Conservation (phyloP, 2,113 vertebrate species). For the Oceanites oceanicus region DNA sequence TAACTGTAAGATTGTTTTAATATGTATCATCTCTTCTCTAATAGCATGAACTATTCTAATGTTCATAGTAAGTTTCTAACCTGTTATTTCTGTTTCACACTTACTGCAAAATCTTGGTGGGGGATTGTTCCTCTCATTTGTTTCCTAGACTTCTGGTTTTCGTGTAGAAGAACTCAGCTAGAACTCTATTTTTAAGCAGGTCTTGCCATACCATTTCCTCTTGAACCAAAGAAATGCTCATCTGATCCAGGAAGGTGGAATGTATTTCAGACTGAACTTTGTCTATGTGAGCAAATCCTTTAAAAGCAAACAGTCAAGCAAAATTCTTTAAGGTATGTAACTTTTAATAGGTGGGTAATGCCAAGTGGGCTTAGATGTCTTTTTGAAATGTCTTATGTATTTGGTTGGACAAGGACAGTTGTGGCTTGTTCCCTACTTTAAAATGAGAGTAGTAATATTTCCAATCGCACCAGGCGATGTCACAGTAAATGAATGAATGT, state of each 20-base stretch:
- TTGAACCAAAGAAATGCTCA: background rate
- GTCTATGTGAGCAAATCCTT: background rate
- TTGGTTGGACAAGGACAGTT: background rate
- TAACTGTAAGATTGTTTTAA: background rate
- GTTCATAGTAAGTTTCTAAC: background rate
- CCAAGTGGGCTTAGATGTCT: background rate
- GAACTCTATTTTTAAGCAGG: background rate
- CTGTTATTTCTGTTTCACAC: background rate
- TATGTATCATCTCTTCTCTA: background rate
- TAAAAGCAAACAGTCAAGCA: background rate
- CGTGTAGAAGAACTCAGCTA: background rate
- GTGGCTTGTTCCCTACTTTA: background rate
- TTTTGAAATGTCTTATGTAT: background rate
- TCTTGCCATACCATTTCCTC: background rate
- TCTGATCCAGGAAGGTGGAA: background rate
- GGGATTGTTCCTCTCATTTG: background rate
- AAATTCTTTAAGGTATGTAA: background rate
- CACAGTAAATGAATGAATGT: background rate
- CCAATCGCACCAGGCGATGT: background rate
- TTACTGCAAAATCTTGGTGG: background rate
- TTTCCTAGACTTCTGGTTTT: background rate
- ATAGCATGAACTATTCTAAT: background rate
- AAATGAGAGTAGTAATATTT: background rate
- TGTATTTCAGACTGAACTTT: background rate
- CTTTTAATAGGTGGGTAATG: background rate